Evolutionary conservation across 2,797 vertebrate species (phyloP), one percentile per base, ranked within the genome.

Genomic region (Pogonophryne albipinna): DNA sequence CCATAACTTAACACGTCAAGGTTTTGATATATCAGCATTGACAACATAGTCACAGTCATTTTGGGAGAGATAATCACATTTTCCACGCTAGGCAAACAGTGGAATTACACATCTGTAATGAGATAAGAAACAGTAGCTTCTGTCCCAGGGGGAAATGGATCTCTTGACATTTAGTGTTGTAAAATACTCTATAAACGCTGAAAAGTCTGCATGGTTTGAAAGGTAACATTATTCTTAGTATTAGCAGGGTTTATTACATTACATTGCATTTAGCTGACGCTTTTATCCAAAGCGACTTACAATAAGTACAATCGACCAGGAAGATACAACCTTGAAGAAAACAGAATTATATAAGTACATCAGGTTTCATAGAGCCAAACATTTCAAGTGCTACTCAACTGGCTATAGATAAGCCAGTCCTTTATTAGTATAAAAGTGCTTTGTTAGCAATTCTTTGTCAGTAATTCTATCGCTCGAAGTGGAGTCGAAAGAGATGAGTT

Each of bases 211-310:
- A 34, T 14, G 50, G 77, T 53, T 57, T 52, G 59, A 75, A 76
- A 83, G 58, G 47, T n/a, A 15, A 38, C 44, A 55, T 80, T 38
- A 77, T 74, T 83, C 47, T 71, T 78, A 31, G 10, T 78, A 42
- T 80, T 84, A 82, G 79, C 78, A 52, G 69, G 49, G 38, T 75
- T 2, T 23, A 23, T 23, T 23, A 23, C 23, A 23, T 23, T 23
- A 23, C 23, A 23, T 23, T 23, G 23, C 23, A 23, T 23, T 23
- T 23, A 23, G 23, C 23, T 23, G 23, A 23, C 23, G 23, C 23
- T 23, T 23, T 23, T 23, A 23, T 23, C 2, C 23, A 23, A 3
- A 3, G 23, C 23, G 23, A 23, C 23, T 23, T 23, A 23, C 23
- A 23, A 23, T 23, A 23, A 23, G 23, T 23, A 23, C 23, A 23